These are phyloP conservation scores for Pegoplata infirma DNA, from an alignment of 2,888 invertebrate species.

Conservation along the genomic window DNA sequence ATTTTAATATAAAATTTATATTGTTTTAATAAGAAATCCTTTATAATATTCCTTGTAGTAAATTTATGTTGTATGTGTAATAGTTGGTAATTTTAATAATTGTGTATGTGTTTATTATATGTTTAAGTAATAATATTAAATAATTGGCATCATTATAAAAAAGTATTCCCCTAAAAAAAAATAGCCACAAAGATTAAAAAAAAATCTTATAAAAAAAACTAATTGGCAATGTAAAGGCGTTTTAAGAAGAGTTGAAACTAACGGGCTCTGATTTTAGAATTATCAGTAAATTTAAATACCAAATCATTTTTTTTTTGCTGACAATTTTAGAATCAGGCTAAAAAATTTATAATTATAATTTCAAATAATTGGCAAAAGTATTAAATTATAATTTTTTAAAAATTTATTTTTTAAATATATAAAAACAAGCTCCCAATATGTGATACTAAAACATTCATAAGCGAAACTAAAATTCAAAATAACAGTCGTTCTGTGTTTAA, in stretches of 20 bases:
- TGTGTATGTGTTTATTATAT: slow-evolving; percentile 25
- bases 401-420: slow-evolving; percentile 8
- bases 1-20: neutral
- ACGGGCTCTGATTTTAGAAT: neutral
- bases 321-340: too few species aligned
- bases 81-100: slow-evolving; percentile 48
- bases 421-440: slow-evolving; percentile 55
- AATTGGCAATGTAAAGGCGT: slow-evolving; percentile 35
- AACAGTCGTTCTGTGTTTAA: slow-evolving; percentile 54
- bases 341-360: neutral
- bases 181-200: slow-evolving; percentile 60
- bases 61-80: slow-evolving; percentile 57
- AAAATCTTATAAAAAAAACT: neutral
- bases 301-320: too few species aligned
- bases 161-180: slow-evolving; percentile 25
- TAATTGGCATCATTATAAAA: slow-evolving; percentile 37
- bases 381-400: slow-evolving; percentile 19
- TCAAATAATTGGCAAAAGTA: slow-evolving; percentile 33
- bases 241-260: neutral
- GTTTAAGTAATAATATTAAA: slow-evolving; percentile 16
- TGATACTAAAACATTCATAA: slow-evolving; percentile 40
- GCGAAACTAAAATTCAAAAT: neutral
- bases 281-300: too few species aligned
- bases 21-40: slow-evolving; percentile 20
- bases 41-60: slow-evolving; percentile 53